These are phyloP conservation scores for Clistopyga incitator DNA, from an alignment of 2,888 invertebrate genomes.

Conservation along the genomic window DNA sequence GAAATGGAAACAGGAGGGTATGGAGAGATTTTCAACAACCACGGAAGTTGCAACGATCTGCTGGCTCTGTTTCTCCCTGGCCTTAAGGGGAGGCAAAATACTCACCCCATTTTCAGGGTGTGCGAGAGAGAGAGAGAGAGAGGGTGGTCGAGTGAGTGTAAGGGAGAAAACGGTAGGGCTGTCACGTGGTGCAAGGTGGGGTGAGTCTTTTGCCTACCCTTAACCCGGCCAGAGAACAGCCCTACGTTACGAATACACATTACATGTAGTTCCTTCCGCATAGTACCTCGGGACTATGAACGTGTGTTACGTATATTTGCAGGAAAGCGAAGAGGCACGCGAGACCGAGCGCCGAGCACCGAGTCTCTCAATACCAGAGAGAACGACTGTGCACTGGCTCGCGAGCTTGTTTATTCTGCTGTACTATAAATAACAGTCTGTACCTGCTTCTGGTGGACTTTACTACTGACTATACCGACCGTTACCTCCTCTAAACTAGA, in stretches of 20 bases:
- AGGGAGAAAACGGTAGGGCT: no score
- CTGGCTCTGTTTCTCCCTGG: background rate
- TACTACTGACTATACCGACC: conserved; percentile 22
- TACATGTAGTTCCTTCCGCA: conserved; percentile 50
- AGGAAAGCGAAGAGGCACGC: background rate
- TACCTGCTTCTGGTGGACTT: conserved; percentile 45
- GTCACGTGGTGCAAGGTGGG: no score
- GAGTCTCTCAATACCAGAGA: no score
- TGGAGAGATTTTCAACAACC: conserved; percentile 1
- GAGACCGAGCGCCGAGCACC: background rate
- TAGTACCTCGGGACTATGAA: conserved; percentile 43
- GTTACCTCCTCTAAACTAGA: background rate
- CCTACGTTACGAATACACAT: conserved; percentile 54
- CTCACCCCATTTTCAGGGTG: no score
- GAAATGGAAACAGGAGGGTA: conserved; percentile 3
- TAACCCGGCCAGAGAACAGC: background rate
- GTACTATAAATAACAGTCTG: conserved; percentile 53
- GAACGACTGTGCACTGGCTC: conserved; percentile 1
- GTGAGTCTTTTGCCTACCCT: background rate
- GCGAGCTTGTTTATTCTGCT: conserved; percentile 57
- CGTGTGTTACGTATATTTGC: conserved; percentile 51
- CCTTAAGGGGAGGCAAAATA: no score
- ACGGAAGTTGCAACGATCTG: conserved; percentile 1
- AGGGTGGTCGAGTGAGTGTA: no score
- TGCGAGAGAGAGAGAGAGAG: no score